These are phyloP conservation scores for Dendrocincla tyrannina DNA, from an alignment of 2,797 vertebrate species.

Conservation along the genomic window DNA sequence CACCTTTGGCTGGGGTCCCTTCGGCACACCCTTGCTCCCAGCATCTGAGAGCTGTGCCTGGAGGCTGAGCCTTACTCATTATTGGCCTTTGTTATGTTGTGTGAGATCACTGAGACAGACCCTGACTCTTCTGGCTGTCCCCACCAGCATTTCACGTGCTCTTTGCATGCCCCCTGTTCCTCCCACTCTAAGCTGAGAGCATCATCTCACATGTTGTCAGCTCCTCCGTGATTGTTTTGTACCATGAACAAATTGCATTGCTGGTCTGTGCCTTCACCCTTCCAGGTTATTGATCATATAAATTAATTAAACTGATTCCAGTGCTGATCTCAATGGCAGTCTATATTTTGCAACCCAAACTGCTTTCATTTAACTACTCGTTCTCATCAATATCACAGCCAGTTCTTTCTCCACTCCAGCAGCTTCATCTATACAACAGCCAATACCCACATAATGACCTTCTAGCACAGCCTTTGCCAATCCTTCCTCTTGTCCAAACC, in stretches of 20 bases:
- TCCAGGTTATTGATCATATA: constrained; percentile 48
- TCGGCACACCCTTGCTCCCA: background rate
- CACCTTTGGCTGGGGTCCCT: background rate
- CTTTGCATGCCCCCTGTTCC: background rate
- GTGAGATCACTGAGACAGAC: background rate
- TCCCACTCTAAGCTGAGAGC: background rate
- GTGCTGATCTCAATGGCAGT: constrained; percentile 26
- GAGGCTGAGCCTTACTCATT: background rate
- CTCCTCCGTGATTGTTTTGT: background rate
- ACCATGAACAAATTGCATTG: background rate
- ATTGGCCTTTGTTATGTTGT: background rate
- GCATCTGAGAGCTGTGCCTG: fast-evolving
- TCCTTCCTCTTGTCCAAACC: background rate
- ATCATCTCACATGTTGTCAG: fast-evolving
- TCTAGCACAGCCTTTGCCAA: background rate
- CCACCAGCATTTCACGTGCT: background rate
- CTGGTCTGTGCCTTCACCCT: constrained; percentile 15
- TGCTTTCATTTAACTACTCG: constrained; percentile 46
- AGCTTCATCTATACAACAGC: constrained; percentile 32
- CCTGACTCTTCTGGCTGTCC: background rate
- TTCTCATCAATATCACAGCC: constrained; percentile 42
- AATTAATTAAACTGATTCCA: constrained; percentile 71
- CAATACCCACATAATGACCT: constrained; percentile 37
- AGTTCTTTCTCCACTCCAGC: constrained; percentile 24
- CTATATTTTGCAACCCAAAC: constrained; percentile 52